Conservation (phyloP, 2,113 vertebrate genomes). For the Pagrus major region DNA sequence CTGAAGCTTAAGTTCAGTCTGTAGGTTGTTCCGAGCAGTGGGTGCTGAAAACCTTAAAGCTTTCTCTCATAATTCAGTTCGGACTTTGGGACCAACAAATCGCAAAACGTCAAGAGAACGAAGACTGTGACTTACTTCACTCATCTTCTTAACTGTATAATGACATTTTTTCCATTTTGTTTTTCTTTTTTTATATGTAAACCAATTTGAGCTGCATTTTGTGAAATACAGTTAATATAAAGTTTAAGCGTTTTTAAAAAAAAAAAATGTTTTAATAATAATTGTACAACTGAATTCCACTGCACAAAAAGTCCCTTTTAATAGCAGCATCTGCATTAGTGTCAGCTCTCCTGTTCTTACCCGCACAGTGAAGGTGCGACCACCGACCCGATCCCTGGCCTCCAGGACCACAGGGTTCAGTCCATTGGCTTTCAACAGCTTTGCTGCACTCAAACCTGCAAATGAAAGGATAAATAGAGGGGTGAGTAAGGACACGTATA, state of each 20-base stretch:
- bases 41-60: no score
- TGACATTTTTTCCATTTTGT: background rate
- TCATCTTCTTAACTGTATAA: background rate
- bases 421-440: slow-evolving; percentile 90
- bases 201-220: background rate
- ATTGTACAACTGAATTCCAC: background rate
- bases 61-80: no score
- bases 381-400: slow-evolving; percentile 94
- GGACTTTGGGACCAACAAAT: no score
- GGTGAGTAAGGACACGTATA: background rate
- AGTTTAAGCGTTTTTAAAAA: no score
- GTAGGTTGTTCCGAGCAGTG: no score
- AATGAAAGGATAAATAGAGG: background rate
- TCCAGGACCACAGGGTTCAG: slow-evolving; percentile 92
- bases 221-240: no score
- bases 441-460: slow-evolving; percentile 94
- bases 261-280: no score
- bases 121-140: no score
- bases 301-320: background rate
- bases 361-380: slow-evolving; percentile 92
- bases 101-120: no score
- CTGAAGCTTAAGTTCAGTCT: no score
- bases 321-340: background rate
- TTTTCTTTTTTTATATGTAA: background rate
- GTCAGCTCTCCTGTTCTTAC: slow-evolving; percentile 79